Conservation (phyloP, 1,140 invertebrate genomes). For the Drosophila mayri region DNA sequence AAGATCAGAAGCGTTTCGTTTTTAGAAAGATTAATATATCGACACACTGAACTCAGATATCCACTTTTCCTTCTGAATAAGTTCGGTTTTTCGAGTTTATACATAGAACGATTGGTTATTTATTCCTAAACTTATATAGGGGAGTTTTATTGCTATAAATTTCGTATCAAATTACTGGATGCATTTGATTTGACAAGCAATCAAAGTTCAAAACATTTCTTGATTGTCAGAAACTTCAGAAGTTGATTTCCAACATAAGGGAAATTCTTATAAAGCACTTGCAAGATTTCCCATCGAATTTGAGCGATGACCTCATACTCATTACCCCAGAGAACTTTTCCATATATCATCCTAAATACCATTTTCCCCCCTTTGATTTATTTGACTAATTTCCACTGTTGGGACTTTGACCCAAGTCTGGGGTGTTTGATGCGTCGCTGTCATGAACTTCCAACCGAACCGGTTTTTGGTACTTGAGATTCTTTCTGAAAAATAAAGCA, state of each 20-base stretch:
- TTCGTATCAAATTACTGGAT: background rate
- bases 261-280: constrained; percentile 2
- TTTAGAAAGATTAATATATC: background rate
- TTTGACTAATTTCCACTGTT: constrained; percentile 54
- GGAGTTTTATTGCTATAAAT: background rate
- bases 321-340: constrained; percentile 38
- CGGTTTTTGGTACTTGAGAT: constrained; percentile 45
- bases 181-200: background rate
- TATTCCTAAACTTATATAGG: background rate
- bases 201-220: background rate
- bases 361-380: constrained; percentile 61
- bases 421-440: constrained; percentile 28
- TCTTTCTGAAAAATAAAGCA: constrained; percentile 12
- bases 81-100: too few species aligned
- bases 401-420: constrained; percentile 48
- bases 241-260: constrained; percentile 13
- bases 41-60: too few species aligned
- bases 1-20: constrained; percentile 43
- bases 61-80: too few species aligned
- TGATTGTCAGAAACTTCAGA: background rate
- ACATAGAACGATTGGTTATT: background rate
- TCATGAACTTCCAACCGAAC: constrained; percentile 25
- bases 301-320: background rate
- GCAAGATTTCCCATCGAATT: constrained; percentile 24
- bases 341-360: constrained; percentile 26